Percentiles rank a stretch among this genome's conserved stretches.
phyloP scores from a whole-genome alignment of 2,113 vertebrate genomes.

The Peromyscus polionotus region DNA sequence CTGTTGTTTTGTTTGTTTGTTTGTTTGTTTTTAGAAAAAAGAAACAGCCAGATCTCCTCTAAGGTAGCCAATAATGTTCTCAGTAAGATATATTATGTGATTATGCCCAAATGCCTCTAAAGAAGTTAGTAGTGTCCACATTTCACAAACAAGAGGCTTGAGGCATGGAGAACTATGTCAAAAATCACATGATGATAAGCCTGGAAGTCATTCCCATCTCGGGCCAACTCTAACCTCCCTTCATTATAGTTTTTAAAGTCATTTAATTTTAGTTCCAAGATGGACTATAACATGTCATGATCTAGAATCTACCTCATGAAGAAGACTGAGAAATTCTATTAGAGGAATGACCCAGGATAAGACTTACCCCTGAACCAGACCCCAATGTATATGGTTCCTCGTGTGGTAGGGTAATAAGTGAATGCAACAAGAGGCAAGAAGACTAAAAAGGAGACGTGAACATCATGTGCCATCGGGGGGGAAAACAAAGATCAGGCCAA shows the following conservation, averaged over 20 bases:
- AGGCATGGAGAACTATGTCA: neutral
- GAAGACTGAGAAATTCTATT: neutral
- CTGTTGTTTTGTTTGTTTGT: neutral
- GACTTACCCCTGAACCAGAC: neutral
- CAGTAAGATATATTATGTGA: neutral
- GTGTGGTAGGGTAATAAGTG: neutral
- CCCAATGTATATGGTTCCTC: neutral
- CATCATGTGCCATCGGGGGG: neutral
- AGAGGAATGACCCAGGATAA: neutral
- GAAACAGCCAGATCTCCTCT: neutral
- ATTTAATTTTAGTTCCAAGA: neutral
- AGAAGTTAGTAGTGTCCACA: neutral
- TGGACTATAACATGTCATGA: neutral
- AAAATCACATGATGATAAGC: neutral
- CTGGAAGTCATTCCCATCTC: neutral
- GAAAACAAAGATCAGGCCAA: neutral
- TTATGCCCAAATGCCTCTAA: neutral
- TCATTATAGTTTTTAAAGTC: neutral
- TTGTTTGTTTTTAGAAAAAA: neutral
- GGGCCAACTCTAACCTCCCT: neutral
- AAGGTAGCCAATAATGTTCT: neutral
- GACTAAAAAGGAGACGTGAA: neutral
- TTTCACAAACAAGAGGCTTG: neutral
- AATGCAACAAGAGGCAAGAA: neutral
- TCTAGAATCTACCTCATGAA: constrained; percentile 45